Evolutionary conservation across 2,888 invertebrate species (phyloP), one percentile per base, ranked within the genome.

Genomic region (Synergus umbraculus): DNA sequence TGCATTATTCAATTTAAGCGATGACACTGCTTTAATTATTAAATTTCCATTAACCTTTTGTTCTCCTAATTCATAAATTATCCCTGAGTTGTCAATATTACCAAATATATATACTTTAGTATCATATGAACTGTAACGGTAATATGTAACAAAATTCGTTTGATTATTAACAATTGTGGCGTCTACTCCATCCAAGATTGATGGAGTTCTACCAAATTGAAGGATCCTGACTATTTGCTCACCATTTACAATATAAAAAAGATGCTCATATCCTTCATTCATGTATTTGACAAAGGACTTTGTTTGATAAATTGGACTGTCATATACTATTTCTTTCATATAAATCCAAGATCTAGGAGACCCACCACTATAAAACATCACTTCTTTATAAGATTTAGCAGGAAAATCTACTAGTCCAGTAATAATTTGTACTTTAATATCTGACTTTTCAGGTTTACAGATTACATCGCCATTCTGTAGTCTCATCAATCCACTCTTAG

Each of bases 331-430:
- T 9, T 46, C 15, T 18, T 18, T 22, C 46, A 13, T 12, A 12
- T 67, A 67, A 46, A 67, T 67, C 46, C 67, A 67, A 18, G 22
- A 46, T 22, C 67, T 67, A n/a, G 66, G 66, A 46, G 22, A 46
- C 7, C 46, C 67, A 4, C 22, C 67, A 8, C 46, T 67, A 12
- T 67, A 67, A 67, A 43, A 22, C 10, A 67, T 46, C 4, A 10
- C 46, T 13, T 46, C 7, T 49, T 15, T 49, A 49, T 49, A 49
- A 49, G 1, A 0, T 13, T 13, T 49, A 3, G 15, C 5, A 49
- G 13, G 7, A 4, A 15, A 49, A 49, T 49, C 13, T n/a, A 46
- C n/a, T 2, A 22, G 12, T 0, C 46, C 44, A 46, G 67, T 67
- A 43, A 67, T 22, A 43, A 67, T 22, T 46, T 67, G 13, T 22